Evolutionary conservation across 2,888 invertebrate species (phyloP), one percentile per base, ranked within the genome.

Genomic region (Timema cristinae): DNA sequence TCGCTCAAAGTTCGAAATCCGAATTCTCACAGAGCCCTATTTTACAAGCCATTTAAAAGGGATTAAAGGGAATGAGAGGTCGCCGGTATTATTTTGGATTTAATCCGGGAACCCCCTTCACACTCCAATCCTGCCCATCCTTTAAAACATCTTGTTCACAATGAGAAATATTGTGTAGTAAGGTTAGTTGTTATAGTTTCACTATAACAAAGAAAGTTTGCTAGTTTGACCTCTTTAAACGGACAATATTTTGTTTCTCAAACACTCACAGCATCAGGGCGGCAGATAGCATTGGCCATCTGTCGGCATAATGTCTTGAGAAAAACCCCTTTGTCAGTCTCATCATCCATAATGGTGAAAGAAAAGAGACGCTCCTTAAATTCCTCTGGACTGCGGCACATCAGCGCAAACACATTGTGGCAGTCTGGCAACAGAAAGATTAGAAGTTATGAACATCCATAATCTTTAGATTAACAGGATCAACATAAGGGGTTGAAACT

Each of bases 211-310:
- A 32, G 67, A 63, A 10, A 61, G 15, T 71, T 69, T 11, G 32
- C 72, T 68, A 68, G 67, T 48, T 32, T 52, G 66, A 69, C 54
- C 56, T 50, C n/a, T 56, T 63, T 56, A 61, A 32, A 52, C 48
- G 66, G 59, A n/a, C 50, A 8, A 61, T 47, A 6, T 32, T 32
- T 32, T 2, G 32, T 4, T 32, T 32, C 32, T 32, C 32, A 32
- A 71, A 48, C 75, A 85, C 91, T 88, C 83, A 96, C 95, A 80
- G 94, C 91, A 86, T 97, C 96, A 77, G 96, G 91, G 81, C 94
- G 91, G 83, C 96, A 97, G 77, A 94, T 91, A 76, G 93, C 93
- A 80, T 94, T 94, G 66, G 96, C 96, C 88, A 96, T 93, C 82
- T 94, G 93, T 80, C 94, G 89, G 80, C 95, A 95, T 75, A 97